Evolutionary conservation across 2,888 invertebrate species (phyloP).

Genomic region (Neoaliturus tenellus): DNA sequence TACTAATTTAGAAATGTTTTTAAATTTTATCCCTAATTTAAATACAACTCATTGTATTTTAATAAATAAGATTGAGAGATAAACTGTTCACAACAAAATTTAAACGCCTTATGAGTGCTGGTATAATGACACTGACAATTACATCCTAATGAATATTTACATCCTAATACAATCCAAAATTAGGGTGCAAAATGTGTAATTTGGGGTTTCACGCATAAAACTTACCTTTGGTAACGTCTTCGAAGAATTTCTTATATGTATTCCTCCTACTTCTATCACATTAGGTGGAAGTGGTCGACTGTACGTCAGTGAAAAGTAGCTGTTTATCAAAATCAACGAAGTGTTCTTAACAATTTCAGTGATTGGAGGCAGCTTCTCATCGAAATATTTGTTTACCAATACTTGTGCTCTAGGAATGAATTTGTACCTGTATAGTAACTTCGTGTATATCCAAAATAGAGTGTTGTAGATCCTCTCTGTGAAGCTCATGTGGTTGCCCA

Average conservation of each 20-base stretch:
- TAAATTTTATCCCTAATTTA: too few relatives aligned
- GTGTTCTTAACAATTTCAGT: slow-evolving; percentile 3
- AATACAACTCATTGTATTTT: too few relatives aligned
- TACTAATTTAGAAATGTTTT: too few relatives aligned
- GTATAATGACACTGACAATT: too few relatives aligned
- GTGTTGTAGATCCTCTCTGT: slow-evolving; percentile 66
- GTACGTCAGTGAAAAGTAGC: background rate
- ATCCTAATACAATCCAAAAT: too few relatives aligned
- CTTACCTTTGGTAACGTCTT: background rate
- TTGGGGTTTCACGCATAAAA: background rate
- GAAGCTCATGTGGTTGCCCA: slow-evolving; percentile 66
- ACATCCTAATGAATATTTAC: too few relatives aligned
- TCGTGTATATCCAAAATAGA: background rate
- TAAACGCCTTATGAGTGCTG: too few relatives aligned
- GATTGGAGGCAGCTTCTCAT: background rate
- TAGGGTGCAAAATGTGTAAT: too few relatives aligned
- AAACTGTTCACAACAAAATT: too few relatives aligned
- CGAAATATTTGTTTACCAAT: slow-evolving; percentile 5
- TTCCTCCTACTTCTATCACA: slow-evolving; percentile 77
- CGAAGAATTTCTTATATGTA: slow-evolving; percentile 70
- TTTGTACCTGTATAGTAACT: background rate
- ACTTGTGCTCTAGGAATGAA: background rate
- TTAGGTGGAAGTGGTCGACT: slow-evolving; percentile 13
- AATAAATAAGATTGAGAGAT: too few relatives aligned
- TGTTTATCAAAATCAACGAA: slow-evolving; percentile 9